Percentiles rank a stretch among this genome's conserved stretches.
phyloP scores from a whole-genome alignment of 2,797 vertebrate species.

The Mus spretus region DNA sequence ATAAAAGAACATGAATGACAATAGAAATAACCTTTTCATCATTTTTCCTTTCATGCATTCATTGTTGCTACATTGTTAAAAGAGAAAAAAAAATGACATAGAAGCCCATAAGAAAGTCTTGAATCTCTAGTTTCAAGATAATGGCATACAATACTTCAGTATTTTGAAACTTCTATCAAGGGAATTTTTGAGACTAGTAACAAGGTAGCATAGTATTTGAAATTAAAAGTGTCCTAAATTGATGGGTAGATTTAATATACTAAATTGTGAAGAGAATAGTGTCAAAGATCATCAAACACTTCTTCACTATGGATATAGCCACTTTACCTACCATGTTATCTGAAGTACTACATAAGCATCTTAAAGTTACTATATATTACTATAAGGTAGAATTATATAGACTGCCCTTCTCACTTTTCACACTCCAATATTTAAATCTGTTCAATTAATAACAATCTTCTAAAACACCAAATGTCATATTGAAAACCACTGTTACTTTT shows the following conservation, averaged over 20 bases:
- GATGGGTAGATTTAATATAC: background rate
- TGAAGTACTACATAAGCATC: background rate
- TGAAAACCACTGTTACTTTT: background rate
- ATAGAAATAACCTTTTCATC: conserved; percentile 78
- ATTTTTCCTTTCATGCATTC: conserved; percentile 72
- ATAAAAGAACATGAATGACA: conserved; percentile 60
- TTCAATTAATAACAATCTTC: background rate
- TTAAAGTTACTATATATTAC: background rate
- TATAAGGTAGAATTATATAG: background rate
- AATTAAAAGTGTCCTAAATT: conserved; percentile 6
- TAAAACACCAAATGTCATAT: background rate
- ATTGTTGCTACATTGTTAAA: conserved; percentile 66
- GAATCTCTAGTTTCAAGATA: conserved; percentile 61
- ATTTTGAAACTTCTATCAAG: conserved; percentile 64
- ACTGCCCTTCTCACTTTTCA: background rate
- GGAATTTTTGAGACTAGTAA: conserved; percentile 53
- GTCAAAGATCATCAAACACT: background rate
- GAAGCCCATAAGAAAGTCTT: conserved; percentile 73
- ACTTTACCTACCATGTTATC: background rate
- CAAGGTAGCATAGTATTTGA: conserved; percentile 42
- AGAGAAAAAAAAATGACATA: conserved; percentile 34
- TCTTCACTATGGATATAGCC: background rate
- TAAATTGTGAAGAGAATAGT: background rate
- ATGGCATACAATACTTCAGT: conserved; percentile 56
- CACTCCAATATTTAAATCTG: background rate